Conservation (phyloP, 2,888 invertebrate genomes). For the Vandiemenella viatica region DNA sequence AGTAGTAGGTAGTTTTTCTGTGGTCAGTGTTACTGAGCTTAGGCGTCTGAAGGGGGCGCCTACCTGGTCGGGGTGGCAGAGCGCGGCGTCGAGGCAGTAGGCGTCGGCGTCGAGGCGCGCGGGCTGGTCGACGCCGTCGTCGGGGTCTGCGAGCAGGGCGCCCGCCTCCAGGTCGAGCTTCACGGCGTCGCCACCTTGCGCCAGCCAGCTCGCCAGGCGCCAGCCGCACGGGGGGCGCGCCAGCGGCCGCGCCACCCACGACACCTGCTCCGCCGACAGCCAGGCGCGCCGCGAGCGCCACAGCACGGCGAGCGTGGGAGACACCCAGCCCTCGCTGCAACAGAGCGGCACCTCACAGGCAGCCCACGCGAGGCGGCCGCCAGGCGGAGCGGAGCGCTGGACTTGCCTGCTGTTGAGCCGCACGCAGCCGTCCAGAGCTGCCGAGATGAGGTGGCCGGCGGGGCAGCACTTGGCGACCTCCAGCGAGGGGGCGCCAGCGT, state of each 20-base stretch:
- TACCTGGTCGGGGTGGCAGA: too few relatives aligned
- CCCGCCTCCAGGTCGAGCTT: too few relatives aligned
- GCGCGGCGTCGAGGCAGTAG: too few relatives aligned
- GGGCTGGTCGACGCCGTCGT: too few relatives aligned
- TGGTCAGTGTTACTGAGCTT: too few relatives aligned
- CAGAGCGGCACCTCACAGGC: too few relatives aligned
- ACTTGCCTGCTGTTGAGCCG: not conserved
- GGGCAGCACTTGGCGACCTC: not conserved
- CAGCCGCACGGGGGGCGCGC: not conserved
- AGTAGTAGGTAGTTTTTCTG: too few relatives aligned
- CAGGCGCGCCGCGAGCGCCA: not conserved
- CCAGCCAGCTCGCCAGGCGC: not conserved
- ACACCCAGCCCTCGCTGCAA: not conserved
- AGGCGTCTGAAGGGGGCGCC: too few relatives aligned
- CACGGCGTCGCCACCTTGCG: not conserved
- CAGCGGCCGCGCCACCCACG: not conserved
- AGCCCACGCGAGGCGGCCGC: conserved; percentile 21
- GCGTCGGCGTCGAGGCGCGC: too few relatives aligned
- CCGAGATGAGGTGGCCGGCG: not conserved
- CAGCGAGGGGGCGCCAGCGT: too few relatives aligned
- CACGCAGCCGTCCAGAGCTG: not conserved
- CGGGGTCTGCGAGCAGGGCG: too few relatives aligned
- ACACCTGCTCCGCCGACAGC: not conserved
- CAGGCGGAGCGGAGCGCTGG: conserved; percentile 17
- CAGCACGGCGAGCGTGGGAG: not conserved